phyloP scores from a whole-genome alignment of 2,888 invertebrate genomes.

The Pristionchus japonicus region DNA sequence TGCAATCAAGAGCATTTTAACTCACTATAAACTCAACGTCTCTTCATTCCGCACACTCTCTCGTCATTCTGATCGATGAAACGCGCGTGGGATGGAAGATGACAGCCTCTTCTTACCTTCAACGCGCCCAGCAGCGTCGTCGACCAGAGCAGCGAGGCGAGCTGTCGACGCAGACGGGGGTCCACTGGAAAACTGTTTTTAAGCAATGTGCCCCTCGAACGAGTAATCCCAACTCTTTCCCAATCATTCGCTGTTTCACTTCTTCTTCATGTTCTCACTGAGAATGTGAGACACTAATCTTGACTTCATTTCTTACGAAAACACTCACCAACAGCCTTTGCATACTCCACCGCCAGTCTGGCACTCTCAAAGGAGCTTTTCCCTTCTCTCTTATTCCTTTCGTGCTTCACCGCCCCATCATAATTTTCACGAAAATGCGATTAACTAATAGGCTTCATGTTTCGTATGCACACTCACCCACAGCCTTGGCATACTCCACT shows the following conservation, averaged over 20 bases:
- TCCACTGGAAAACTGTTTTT: neutral
- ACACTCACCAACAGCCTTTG: slow-evolving; percentile 32
- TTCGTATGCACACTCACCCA: too few relatives aligned
- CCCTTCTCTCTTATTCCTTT: neutral
- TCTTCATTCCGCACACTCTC: neutral
- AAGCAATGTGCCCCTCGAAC: neutral
- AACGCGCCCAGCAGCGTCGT: slow-evolving; percentile 14
- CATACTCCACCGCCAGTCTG: neutral
- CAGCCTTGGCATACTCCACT: neutral
- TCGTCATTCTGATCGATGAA: neutral
- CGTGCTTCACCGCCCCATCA: neutral
- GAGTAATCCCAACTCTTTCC: neutral
- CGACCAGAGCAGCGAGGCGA: slow-evolving; percentile 1
- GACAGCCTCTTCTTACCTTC: too few relatives aligned
- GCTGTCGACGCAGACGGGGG: neutral
- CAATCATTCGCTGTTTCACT: neutral
- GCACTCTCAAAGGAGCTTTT: neutral
- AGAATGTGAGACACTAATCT: neutral
- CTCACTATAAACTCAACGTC: neutral
- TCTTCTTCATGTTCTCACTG: neutral
- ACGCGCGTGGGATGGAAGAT: neutral
- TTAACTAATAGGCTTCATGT: too few relatives aligned
- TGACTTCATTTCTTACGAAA: neutral
- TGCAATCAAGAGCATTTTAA: neutral
- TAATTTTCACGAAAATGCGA: too few relatives aligned